Percentiles rank a stretch among this genome's conserved stretches.
Conservation (phyloP, 2,888 invertebrate species). For the Agrochola lychnidis region DNA sequence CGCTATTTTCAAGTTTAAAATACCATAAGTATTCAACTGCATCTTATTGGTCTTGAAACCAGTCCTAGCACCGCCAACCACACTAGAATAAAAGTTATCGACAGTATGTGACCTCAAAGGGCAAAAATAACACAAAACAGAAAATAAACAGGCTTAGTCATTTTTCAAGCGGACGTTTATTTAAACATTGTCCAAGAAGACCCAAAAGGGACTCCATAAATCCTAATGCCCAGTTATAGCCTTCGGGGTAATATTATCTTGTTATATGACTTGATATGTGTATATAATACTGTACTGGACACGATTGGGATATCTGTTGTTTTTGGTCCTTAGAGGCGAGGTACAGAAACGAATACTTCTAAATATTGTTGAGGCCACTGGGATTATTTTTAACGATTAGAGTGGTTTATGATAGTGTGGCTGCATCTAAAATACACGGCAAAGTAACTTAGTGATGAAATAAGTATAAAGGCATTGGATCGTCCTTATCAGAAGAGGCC, state of each 20-base stretch:
- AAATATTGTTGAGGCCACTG: not conserved
- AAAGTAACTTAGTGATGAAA: not conserved
- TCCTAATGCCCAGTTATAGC: slow-evolving; percentile 53
- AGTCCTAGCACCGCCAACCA: no score
- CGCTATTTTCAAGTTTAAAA: no score
- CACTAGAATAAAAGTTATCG: not conserved
- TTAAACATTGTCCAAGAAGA: slow-evolving; percentile 42
- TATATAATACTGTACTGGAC: slow-evolving; percentile 20
- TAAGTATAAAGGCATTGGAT: no score
- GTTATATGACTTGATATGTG: slow-evolving; percentile 41
- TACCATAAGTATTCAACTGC: no score
- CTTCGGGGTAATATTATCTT: slow-evolving; percentile 50
- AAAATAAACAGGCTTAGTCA: slow-evolving; percentile 25
- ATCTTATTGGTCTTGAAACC: not conserved
- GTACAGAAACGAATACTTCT: slow-evolving; percentile 9
- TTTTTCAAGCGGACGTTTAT: slow-evolving; percentile 40
- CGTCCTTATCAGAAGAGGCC: no score
- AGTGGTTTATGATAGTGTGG: not conserved
- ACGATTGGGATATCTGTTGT: slow-evolving; percentile 9
- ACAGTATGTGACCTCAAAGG: not conserved
- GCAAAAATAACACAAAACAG: slow-evolving; percentile 1
- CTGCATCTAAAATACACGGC: not conserved
- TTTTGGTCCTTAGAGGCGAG: slow-evolving; percentile 20
- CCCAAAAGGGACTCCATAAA: slow-evolving; percentile 54
- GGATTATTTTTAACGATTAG: not conserved